A percentile compares a stretch with the other conserved stretches of the same genome.
These are phyloP conservation scores for Telmatochromis brichardi DNA, from an alignment of 2,113 vertebrate genomes.

Conservation along the genomic window DNA sequence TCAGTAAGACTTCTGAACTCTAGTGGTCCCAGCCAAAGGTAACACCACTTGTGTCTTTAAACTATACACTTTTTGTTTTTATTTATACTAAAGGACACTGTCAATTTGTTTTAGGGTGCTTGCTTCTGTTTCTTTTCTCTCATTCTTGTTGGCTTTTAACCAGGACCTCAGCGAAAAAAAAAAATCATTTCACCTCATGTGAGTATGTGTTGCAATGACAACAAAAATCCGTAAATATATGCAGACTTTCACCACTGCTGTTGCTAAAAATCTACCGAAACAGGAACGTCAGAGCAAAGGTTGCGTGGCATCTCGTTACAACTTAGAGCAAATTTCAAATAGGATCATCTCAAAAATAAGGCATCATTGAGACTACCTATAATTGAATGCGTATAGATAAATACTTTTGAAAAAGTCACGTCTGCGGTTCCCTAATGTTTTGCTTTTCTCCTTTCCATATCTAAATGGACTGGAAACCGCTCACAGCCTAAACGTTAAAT, in stretches of 20 bases:
- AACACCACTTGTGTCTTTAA: background rate
- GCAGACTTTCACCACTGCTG: background rate
- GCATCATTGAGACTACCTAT: background rate
- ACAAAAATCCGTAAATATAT: background rate
- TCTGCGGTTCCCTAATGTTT: background rate
- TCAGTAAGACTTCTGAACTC: background rate
- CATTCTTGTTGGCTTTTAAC: background rate
- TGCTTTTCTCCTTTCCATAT: background rate
- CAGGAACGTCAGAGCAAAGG: background rate
- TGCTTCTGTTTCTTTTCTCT: background rate
- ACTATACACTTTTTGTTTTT: background rate
- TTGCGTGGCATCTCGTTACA: background rate
- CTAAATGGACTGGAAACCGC: background rate
- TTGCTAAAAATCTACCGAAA: background rate
- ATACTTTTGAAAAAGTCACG: background rate
- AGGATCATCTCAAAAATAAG: background rate
- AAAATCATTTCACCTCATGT: background rate
- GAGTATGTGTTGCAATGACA: background rate
- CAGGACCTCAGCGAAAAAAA: background rate
- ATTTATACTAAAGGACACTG: background rate
- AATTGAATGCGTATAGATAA: background rate
- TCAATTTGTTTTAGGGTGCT: accelerated
- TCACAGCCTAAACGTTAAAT: background rate
- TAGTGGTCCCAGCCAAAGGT: background rate
- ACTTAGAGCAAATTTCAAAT: background rate